phyloP scores from a whole-genome alignment of 1,140 invertebrate species.

The Tachypleus tridentatus region DNA sequence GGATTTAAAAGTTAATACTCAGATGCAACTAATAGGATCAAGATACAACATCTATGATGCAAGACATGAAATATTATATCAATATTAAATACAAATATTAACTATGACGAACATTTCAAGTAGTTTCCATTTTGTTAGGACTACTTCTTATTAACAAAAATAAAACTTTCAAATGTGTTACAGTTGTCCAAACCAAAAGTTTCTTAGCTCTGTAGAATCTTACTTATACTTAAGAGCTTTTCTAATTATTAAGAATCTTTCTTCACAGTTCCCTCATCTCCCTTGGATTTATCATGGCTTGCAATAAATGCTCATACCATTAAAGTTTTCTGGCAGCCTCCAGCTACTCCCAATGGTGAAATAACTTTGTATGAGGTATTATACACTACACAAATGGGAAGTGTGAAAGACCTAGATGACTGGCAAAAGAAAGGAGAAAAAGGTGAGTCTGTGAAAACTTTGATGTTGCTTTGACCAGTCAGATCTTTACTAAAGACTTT shows the following conservation, averaged over 20 bases:
- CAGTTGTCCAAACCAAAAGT: background rate
- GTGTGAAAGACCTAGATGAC: slow-evolving; percentile 25
- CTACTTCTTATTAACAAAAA: background rate
- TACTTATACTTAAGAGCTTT: too few species aligned
- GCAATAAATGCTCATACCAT: slow-evolving; percentile 37
- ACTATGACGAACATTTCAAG: too few species aligned
- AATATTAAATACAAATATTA: too few species aligned
- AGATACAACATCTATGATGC: too few species aligned
- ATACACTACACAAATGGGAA: slow-evolving; percentile 33
- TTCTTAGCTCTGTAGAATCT: background rate
- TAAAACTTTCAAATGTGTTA: background rate
- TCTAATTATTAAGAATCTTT: slow-evolving; percentile 8
- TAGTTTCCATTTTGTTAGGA: too few species aligned
- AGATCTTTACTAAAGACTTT: too few species aligned
- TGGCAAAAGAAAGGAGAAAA: slow-evolving; percentile 31
- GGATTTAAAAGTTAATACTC: too few species aligned
- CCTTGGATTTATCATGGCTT: slow-evolving; percentile 40
- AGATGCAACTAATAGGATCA: too few species aligned
- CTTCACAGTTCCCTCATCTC: slow-evolving; percentile 39
- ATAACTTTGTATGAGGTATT: slow-evolving; percentile 37
- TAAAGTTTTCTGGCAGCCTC: slow-evolving; percentile 40
- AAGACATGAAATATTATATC: too few species aligned
- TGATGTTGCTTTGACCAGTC: too few species aligned
- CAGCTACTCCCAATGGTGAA: slow-evolving; percentile 36
- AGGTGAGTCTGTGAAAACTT: slow-evolving; percentile 24